A percentile compares a stretch with the other conserved stretches of the same genome.
These are phyloP conservation scores for Cebidichthys violaceus DNA, from an alignment of 2,113 vertebrate genomes.

Conservation along the genomic window DNA sequence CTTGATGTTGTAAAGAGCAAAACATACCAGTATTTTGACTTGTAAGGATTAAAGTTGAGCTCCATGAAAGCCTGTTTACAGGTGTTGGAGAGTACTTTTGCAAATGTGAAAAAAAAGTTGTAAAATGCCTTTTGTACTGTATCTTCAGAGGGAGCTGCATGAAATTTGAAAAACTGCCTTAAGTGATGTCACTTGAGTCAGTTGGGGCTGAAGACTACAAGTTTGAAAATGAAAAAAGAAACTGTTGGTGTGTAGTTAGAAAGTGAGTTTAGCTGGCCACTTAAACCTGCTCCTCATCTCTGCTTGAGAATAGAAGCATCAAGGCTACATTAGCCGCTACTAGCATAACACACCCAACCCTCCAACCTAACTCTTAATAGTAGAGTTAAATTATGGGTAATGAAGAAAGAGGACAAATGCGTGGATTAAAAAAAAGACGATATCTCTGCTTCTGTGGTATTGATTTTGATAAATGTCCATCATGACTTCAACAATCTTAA, in stretches of 20 bases:
- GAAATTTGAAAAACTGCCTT: not conserved
- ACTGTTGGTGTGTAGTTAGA: not conserved
- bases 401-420: not conserved
- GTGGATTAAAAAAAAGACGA: not conserved
- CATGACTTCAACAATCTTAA: not conserved
- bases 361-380: not conserved
- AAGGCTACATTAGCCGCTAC: not conserved
- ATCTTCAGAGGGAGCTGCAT: not conserved
- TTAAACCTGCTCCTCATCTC: not conserved
- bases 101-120: not conserved
- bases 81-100: not conserved
- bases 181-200: not conserved
- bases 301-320: not conserved
- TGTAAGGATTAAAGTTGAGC: not conserved
- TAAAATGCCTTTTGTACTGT: not conserved
- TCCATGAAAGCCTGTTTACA: not conserved
- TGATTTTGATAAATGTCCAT: not conserved
- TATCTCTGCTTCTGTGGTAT: not conserved
- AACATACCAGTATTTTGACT: not conserved
- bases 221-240: not conserved
- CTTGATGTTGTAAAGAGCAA: not conserved
- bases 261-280: not conserved
- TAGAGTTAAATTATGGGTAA: not conserved
- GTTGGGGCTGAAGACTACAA: not conserved
- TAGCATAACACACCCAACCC: not conserved